phyloP scores from a whole-genome alignment of 2,888 invertebrate genomes.

The Clanis bilineata region DNA sequence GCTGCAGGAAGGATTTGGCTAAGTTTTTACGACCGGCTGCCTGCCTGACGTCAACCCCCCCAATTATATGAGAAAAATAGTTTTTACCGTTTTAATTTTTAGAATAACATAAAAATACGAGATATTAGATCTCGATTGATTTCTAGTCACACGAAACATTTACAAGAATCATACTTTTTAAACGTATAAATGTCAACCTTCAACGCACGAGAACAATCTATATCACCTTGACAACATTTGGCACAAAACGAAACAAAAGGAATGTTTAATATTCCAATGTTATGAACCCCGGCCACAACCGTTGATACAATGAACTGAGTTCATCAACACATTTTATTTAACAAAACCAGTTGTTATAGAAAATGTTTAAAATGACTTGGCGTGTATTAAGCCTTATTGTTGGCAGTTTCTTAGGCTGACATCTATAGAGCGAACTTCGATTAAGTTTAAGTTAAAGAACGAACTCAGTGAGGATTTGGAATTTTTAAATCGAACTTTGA shows the following conservation, averaged over 20 bases:
- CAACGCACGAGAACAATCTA: neutral
- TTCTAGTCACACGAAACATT: neutral
- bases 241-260: constrained; percentile 15
- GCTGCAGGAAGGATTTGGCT: no score
- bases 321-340: constrained; percentile 40
- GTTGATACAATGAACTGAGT: constrained; percentile 43
- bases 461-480: no score
- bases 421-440: no score
- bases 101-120: neutral
- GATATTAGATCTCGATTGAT: neutral
- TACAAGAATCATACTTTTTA: neutral
- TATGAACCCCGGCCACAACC: neutral
- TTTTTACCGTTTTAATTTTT: no score
- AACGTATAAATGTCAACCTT: neutral
- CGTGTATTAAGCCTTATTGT: no score
- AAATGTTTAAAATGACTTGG: neutral
- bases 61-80: no score
- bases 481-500: no score
- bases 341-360: neutral
- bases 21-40: no score
- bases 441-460: no score
- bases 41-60: no score
- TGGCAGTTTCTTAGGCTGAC: no score
- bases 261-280: constrained; percentile 32
- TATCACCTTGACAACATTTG: neutral